phyloP scores from a whole-genome alignment of 2,113 vertebrate genomes.

The Tetrax tetrax region DNA sequence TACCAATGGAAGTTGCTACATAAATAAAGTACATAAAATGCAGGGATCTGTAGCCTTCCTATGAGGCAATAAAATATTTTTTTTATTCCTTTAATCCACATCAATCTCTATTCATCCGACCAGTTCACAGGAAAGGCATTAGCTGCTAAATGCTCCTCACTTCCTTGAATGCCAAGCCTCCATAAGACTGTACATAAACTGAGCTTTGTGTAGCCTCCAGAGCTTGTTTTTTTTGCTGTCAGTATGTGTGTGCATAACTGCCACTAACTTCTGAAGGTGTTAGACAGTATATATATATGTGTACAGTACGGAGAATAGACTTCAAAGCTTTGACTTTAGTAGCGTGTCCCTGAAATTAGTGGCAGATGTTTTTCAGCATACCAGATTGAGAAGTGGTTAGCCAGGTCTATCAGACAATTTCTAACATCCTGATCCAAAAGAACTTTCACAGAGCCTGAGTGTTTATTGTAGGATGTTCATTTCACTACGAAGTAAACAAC shows the following conservation, averaged over 20 bases:
- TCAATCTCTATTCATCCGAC: slow-evolving; percentile 4
- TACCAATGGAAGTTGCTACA: not conserved
- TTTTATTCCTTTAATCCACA: slow-evolving; percentile 38
- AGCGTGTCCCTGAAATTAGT: not conserved
- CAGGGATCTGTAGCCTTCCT: not conserved
- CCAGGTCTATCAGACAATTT: not conserved
- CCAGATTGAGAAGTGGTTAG: not conserved
- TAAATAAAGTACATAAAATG: slow-evolving; percentile 5
- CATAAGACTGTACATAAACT: slow-evolving; percentile 13
- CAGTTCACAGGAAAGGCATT: slow-evolving; percentile 54
- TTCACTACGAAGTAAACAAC: not conserved
- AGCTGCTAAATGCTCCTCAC: slow-evolving; percentile 51
- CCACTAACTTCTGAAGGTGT: slow-evolving; percentile 50
- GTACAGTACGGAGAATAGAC: not conserved
- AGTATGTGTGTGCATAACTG: slow-evolving; percentile 26
- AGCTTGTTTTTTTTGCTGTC: slow-evolving; percentile 40
- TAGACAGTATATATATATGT: not conserved
- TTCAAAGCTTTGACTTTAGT: slow-evolving; percentile 25
- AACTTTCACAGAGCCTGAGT: not conserved
- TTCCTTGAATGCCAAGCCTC: slow-evolving; percentile 24
- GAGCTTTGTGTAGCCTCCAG: slow-evolving; percentile 44
- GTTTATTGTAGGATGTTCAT: not conserved
- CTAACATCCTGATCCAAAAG: not conserved
- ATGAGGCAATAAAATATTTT: not conserved
- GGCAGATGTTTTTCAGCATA: slow-evolving; percentile 18